phyloP scores from a whole-genome alignment of 2,888 invertebrate species.

The Morpho helenor region DNA sequence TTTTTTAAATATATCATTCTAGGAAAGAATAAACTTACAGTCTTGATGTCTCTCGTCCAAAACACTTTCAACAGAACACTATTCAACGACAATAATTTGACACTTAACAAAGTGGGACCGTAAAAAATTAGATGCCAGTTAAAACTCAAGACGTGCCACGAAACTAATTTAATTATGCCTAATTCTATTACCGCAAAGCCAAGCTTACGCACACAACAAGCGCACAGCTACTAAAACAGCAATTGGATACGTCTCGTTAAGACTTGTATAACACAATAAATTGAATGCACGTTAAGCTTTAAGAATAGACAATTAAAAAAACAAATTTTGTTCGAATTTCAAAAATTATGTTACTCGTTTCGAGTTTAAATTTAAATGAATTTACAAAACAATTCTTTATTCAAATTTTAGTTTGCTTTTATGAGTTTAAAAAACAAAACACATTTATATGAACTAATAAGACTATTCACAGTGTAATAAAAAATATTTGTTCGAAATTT shows the following conservation, averaged over 20 bases:
- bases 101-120: constrained; percentile 1
- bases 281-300: background rate
- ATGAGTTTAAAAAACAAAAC: too few relatives aligned
- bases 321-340: background rate
- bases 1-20: too few relatives aligned
- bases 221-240: constrained; percentile 6
- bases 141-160: constrained; percentile 32
- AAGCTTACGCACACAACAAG: constrained; percentile 28
- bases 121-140: constrained; percentile 17
- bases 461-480: too few relatives aligned
- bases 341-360: constrained; percentile 1
- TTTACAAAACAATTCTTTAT: too few relatives aligned
- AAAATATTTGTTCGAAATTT: too few relatives aligned
- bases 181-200: constrained; percentile 68
- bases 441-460: too few relatives aligned
- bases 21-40: too few relatives aligned
- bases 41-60: too few relatives aligned
- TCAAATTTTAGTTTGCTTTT: too few relatives aligned
- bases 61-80: background rate
- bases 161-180: constrained; percentile 69
- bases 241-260: background rate
- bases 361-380: too few relatives aligned
- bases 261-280: background rate
- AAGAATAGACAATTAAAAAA: constrained; percentile 2
- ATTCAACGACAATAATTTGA: background rate